phyloP scores from a whole-genome alignment of 2,888 invertebrate genomes.

The Neoaliturus tenellus region DNA sequence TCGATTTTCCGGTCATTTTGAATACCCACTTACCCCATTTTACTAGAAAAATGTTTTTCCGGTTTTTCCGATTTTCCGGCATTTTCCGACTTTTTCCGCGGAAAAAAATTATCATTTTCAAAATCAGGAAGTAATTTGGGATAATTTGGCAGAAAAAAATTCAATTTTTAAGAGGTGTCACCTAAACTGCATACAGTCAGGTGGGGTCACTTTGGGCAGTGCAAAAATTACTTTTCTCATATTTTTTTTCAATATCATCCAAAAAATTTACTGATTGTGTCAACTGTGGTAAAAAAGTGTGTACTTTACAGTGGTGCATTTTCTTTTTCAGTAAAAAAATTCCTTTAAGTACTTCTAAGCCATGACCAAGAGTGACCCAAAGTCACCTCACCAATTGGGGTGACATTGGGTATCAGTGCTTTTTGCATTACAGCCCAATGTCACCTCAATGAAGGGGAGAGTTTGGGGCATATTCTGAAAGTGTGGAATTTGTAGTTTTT shows the following conservation, averaged over 20 bases:
- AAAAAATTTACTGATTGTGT: not conserved
- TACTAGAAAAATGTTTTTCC: too few species aligned
- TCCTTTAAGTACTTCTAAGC: not conserved
- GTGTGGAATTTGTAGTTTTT: conserved; percentile 5
- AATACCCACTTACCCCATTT: too few species aligned
- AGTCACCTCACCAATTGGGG: conserved; percentile 25
- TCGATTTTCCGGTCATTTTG: too few species aligned
- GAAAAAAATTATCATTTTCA: too few species aligned
- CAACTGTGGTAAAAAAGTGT: not conserved
- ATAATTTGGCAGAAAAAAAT: too few species aligned
- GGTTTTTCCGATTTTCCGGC: too few species aligned
- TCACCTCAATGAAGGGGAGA: not conserved
- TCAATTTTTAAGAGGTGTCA: too few species aligned
- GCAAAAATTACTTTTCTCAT: not conserved
- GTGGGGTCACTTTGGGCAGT: conserved; percentile 12
- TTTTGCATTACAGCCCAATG: conserved; percentile 16
- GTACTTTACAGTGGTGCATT: not conserved
- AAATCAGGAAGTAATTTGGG: too few species aligned
- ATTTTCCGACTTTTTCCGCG: too few species aligned
- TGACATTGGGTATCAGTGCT: not conserved
- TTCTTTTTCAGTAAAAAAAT: not conserved
- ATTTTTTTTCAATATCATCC: not conserved
- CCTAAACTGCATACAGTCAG: too few species aligned
- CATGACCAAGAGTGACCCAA: conserved; percentile 32
- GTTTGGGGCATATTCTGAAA: conserved; percentile 23